phyloP scores from a whole-genome alignment of 64 coral and sea anemone genomes.

The Stylophora pistillata region DNA sequence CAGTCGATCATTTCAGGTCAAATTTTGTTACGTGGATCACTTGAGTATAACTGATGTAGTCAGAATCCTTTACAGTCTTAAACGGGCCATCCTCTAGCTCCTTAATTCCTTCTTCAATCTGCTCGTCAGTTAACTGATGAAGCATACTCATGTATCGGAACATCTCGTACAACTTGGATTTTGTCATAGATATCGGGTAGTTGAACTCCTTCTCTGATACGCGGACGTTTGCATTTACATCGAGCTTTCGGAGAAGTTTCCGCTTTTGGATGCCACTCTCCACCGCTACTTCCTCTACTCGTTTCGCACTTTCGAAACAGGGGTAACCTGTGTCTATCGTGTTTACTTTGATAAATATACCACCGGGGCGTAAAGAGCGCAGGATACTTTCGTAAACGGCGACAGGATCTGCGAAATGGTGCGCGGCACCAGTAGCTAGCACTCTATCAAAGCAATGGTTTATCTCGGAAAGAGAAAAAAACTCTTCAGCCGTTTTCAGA shows the following conservation, averaged over 20 bases:
- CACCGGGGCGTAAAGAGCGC: neutral
- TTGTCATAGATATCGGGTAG: neutral
- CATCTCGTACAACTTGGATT: constrained; percentile 22
- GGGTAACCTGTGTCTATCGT: neutral
- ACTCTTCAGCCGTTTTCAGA: neutral
- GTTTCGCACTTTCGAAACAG: neutral
- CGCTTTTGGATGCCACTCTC: neutral
- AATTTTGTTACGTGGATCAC: neutral
- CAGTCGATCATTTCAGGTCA: neutral
- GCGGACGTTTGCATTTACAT: neutral
- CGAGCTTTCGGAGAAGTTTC: neutral
- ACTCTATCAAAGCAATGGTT: constrained; percentile 12
- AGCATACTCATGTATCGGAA: neutral
- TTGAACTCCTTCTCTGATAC: neutral
- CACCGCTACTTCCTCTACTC: neutral
- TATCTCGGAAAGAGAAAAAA: neutral
- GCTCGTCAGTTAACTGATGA: neutral
- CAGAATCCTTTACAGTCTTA: neutral
- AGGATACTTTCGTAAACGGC: neutral
- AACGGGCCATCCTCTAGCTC: neutral
- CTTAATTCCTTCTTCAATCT: constrained; percentile 10
- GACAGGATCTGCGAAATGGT: constrained; percentile 11
- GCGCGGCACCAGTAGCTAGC: neutral
- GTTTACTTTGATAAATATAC: neutral
- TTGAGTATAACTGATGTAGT: neutral